phyloP scores from a whole-genome alignment of 2,113 vertebrate species.

The Typhlomys cinereus region DNA sequence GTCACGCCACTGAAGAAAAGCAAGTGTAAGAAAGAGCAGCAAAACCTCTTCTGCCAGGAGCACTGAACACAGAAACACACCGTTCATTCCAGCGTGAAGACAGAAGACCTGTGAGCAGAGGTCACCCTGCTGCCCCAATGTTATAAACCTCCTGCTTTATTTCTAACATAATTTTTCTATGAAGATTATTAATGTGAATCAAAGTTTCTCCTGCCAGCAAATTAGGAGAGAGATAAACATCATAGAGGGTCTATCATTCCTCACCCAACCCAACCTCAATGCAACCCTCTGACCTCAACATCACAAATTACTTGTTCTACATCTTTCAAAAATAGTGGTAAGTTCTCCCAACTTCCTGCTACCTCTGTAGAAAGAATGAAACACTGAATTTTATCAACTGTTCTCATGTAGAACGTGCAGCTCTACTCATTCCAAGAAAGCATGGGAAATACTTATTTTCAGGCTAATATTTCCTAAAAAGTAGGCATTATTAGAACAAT shows the following conservation, averaged over 20 bases:
- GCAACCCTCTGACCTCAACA: background rate
- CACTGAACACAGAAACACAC: background rate
- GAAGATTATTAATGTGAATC: background rate
- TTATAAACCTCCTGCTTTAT: background rate
- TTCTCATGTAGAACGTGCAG: background rate
- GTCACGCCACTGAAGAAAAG: background rate
- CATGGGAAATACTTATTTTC: background rate
- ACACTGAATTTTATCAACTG: background rate
- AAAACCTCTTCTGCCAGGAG: background rate
- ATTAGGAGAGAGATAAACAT: background rate
- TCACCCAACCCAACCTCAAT: rapidly evolving
- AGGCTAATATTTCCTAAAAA: background rate
- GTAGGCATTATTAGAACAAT: background rate
- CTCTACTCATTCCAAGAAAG: background rate
- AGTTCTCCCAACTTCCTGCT: background rate
- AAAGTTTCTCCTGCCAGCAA: background rate
- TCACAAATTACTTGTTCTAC: background rate
- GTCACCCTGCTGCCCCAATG: background rate
- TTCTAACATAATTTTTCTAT: background rate
- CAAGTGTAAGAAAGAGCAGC: background rate
- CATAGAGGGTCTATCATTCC: rapidly evolving
- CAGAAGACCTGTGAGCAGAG: background rate
- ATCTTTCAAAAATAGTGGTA: background rate
- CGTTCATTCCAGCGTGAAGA: background rate
- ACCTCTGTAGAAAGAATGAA: background rate